Percentiles rank a stretch among this genome's conserved stretches.
Conservation (phyloP, 35 echinoderm and acorn worm genomes). For the Heliocidaris tuberculata region DNA sequence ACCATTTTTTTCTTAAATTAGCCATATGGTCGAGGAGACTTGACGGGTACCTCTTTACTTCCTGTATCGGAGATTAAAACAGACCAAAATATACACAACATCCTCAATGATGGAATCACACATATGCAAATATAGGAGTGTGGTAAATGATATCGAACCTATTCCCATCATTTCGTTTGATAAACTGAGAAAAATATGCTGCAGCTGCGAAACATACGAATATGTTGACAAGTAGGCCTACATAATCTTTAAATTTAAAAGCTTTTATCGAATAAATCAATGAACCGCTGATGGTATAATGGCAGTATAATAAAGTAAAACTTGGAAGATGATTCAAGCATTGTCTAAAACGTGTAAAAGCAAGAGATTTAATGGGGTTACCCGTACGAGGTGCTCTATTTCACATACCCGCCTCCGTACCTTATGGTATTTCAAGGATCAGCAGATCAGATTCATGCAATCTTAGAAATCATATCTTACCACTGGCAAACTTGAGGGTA, state of each 20-base stretch:
- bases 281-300: no score
- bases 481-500: neutral
- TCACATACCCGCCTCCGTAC: neutral
- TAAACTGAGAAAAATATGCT: no score
- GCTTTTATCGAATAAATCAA: no score
- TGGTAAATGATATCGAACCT: no score
- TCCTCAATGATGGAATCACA: neutral
- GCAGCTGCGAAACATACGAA: no score
- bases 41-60: neutral
- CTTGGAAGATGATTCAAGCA: neutral
- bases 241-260: no score
- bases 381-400: neutral
- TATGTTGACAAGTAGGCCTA: no score
- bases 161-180: no score
- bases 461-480: neutral
- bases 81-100: neutral
- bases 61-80: neutral
- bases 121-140: no score
- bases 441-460: conserved; percentile 15
- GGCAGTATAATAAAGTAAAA: neutral
- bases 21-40: neutral
- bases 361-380: neutral
- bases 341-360: neutral
- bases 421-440: conserved; percentile 20
- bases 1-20: neutral